phyloP scores from a whole-genome alignment of 2,797 vertebrate genomes.

The Gymnopithys bicolor region DNA sequence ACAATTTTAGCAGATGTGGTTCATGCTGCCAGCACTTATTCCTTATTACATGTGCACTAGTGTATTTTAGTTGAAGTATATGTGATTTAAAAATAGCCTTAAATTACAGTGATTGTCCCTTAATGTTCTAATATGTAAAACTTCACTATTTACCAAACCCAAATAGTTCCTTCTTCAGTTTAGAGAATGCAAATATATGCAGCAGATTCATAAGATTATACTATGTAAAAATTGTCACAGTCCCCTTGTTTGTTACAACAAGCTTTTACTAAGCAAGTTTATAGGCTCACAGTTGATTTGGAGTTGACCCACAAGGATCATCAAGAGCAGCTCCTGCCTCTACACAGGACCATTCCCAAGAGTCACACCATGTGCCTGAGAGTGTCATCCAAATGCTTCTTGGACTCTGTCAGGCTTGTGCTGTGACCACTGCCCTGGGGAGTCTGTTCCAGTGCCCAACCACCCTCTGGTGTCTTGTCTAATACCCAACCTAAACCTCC shows the following conservation, averaged over 20 bases:
- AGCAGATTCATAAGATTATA: not conserved
- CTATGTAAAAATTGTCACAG: not conserved
- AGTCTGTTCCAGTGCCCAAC: not conserved
- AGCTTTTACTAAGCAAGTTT: not conserved
- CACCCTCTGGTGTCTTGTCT: not conserved
- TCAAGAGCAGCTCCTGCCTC: not conserved
- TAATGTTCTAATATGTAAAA: not conserved
- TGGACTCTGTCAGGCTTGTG: not conserved
- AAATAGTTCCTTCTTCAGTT: not conserved
- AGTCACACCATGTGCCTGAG: not conserved
- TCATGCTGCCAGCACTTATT: not conserved
- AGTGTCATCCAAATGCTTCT: not conserved
- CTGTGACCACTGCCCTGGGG: not conserved
- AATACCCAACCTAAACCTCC: not conserved
- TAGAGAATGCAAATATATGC: not conserved
- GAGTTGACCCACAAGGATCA: not conserved
- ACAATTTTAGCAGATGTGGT: not conserved
- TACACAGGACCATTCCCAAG: not conserved
- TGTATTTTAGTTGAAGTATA: not conserved
- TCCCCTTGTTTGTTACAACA: not conserved
- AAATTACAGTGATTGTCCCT: not conserved
- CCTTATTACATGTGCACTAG: not conserved
- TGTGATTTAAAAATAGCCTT: not conserved
- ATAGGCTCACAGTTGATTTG: not conserved
- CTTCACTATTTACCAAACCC: not conserved